A percentile compares a stretch with the other conserved stretches of the same genome.
Conservation (phyloP, 2,113 vertebrate genomes). For the Etheostoma spectabile region DNA sequence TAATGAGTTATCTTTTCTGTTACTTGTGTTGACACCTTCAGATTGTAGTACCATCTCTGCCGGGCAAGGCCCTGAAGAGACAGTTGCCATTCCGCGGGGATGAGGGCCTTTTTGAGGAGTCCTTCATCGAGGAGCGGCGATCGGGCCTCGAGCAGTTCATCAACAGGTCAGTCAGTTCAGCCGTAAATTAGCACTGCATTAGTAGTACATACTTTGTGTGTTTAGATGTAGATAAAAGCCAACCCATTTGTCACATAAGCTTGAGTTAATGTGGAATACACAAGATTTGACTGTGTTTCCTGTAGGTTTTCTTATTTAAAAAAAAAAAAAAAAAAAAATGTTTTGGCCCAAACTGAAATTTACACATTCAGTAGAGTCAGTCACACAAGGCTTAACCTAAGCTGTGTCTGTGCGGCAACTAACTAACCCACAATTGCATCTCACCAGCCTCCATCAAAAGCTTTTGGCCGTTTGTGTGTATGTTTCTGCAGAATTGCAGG, state of each 20-base stretch:
- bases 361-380: constrained; percentile 1
- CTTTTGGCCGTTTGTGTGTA: constrained; percentile 7
- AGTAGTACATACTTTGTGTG: not conserved
- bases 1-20: not conserved
- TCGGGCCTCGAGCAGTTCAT: constrained; percentile 97
- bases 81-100: constrained; percentile 97
- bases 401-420: not conserved
- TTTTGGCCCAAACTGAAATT: not conserved
- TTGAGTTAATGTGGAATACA: not conserved
- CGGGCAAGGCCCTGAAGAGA: constrained; percentile 98
- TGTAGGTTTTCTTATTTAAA: not conserved
- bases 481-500: constrained; percentile 92
- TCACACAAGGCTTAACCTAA: constrained; percentile 15
- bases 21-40: constrained; percentile 60
- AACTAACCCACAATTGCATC: constrained; percentile 11
- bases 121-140: constrained; percentile 97
- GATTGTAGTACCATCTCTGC: constrained; percentile 98
- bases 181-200: not conserved
- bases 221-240: not conserved
- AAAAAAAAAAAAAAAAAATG: not conserved
- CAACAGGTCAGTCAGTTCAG: constrained; percentile 88
- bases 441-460: not conserved
- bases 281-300: not conserved
- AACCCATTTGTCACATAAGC: not conserved
- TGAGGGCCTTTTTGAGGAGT: constrained; percentile 97